Evolutionary conservation across 2,113 vertebrate genomes (phyloP), one percentile per base, ranked within the genome.

Genomic region (Cyprinodon tularosa): DNA sequence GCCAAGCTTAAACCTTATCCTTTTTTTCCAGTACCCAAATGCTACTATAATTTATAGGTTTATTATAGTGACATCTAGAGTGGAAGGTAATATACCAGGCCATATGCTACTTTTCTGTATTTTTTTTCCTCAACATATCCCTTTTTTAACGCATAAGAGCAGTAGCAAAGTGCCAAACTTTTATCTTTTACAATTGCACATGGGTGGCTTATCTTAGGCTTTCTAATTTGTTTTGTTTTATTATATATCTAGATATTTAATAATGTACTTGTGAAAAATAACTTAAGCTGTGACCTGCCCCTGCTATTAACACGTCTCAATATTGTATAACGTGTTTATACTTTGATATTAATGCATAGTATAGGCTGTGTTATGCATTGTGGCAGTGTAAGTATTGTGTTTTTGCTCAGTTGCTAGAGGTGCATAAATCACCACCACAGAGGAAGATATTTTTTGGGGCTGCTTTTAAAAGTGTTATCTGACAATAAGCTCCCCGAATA

Each of bases 151-250:
- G 63, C 14, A 68, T 72, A 85, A 73, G 67, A 79, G 80, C 62
- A 83, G 80, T 66, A 84, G 84, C 80, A 69, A 80, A 77, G 90
- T 92, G 92, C 90, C 92, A 93, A 91, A 89, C 81, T 60, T 73
- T 37, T 85, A 78, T 82, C 45, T 63, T 83, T 85, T 81, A 89
- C 86, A 72, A 79, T 76, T 84, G 90, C 90, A 92, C 87, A 90
- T 85, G 50, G 78, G 88, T 91, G 88, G 88, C 84, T 78, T 86
- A 76, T 61, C 74, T 80, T 84, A 47, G 77, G 68, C 71, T 83
- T 61, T 73, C 83, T 84, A n/a, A 68, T 74, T 60, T 57, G 20
- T 8, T 66, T 84, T 82, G 78, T 76, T 64, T 85, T 78, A 47
- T 80, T 15, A 64, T 62, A 83, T 90, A 71, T 86, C 89, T 78